Conservation (phyloP, 2,888 invertebrate species). For the Calameuta filiformis region DNA sequence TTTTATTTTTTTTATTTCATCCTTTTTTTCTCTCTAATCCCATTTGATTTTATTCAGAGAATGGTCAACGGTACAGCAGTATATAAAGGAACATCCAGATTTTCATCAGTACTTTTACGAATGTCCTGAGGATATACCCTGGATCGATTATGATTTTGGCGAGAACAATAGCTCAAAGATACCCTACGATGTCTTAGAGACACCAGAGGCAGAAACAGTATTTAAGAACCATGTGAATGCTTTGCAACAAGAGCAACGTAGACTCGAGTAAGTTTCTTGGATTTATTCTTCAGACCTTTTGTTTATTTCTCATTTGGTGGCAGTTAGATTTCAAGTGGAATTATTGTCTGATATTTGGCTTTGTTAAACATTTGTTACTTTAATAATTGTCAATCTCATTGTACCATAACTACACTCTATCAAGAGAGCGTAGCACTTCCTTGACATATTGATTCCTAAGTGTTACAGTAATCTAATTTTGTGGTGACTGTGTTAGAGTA, state of each 20-base stretch:
- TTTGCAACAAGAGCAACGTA: conserved; percentile 90
- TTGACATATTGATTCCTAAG: background rate
- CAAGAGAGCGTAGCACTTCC: too few relatives aligned
- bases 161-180: conserved; percentile 82
- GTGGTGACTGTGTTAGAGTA: background rate
- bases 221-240: conserved; percentile 93
- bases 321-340: background rate
- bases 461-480: background rate
- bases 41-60: conserved; percentile 71
- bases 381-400: background rate
- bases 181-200: conserved; percentile 91
- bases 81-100: conserved; percentile 90
- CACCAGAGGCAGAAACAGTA: conserved; percentile 90
- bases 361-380: background rate
- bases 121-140: conserved; percentile 80
- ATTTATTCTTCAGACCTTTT: background rate
- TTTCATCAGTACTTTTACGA: conserved; percentile 94
- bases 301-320: background rate
- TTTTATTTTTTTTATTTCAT: background rate
- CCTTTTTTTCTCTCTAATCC: conserved; percentile 8
- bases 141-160: conserved; percentile 79
- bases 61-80: conserved; percentile 88
- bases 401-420: background rate
- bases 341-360: background rate
- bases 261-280: conserved; percentile 81